A percentile compares a stretch with the other conserved stretches of the same genome.
phyloP scores from a whole-genome alignment of 2,888 invertebrate genomes.

The Lasioglossum pauxillum region DNA sequence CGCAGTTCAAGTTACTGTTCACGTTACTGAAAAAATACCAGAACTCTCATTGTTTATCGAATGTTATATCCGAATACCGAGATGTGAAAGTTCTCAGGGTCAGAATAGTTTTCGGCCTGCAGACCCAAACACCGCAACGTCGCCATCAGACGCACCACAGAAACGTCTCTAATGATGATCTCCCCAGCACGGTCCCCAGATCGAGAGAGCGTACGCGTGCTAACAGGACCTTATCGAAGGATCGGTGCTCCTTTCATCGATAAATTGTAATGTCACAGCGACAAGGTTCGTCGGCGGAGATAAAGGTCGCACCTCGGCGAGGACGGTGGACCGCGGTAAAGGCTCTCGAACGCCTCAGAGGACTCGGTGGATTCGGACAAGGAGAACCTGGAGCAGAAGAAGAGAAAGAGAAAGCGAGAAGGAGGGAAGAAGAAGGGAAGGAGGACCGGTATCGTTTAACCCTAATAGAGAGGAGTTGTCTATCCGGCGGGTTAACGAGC shows the following conservation, averaged over 20 bases:
- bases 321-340: background rate
- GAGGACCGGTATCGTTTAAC: constrained; percentile 11
- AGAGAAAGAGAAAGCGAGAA: background rate
- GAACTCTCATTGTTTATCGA: no score
- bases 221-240: constrained; percentile 6
- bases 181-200: background rate
- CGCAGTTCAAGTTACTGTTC: background rate
- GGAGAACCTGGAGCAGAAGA: background rate
- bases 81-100: no score
- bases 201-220: constrained; percentile 4
- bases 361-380: background rate
- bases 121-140: background rate
- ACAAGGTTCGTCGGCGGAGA: constrained; percentile 10
- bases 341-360: background rate
- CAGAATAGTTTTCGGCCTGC: background rate
- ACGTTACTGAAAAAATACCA: no score
- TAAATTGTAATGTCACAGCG: constrained; percentile 24
- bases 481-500: constrained; percentile 22
- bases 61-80: no score
- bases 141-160: background rate
- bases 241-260: constrained; percentile 15
- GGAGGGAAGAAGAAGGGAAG: background rate
- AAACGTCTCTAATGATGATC: constrained; percentile 1
- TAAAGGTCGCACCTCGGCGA: constrained; percentile 17
- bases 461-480: constrained; percentile 22